phyloP scores from a whole-genome alignment of 2,888 invertebrate species.

The Coenonympha arcania region DNA sequence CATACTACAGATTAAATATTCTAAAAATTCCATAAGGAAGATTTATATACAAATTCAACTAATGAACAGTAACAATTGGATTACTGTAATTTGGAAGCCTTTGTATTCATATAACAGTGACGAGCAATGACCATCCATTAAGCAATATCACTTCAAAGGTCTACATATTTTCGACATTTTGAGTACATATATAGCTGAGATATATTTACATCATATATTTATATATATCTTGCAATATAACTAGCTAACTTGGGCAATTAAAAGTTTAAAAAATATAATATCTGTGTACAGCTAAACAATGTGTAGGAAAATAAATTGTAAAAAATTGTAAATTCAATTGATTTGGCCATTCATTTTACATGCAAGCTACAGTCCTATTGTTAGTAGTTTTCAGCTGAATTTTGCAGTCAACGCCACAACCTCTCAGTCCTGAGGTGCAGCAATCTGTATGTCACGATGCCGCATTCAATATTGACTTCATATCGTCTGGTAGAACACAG shows the following conservation, averaged over 20 bases:
- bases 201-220: not conserved
- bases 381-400: conserved; percentile 40
- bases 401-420: conserved; percentile 64
- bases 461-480: conserved; percentile 83
- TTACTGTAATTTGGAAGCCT: conserved; percentile 3
- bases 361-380: conserved; percentile 46
- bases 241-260: conserved; percentile 4
- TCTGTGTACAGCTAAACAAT: conserved; percentile 14
- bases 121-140: not conserved
- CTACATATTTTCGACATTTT: not conserved
- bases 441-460: conserved; percentile 71
- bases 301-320: conserved; percentile 18
- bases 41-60: not conserved
- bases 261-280: conserved; percentile 18
- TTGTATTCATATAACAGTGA: not conserved
- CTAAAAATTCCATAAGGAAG: not conserved
- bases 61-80: not conserved
- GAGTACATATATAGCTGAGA: not conserved
- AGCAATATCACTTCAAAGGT: not conserved
- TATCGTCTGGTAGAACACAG: conserved; percentile 87
- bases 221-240: conserved; percentile 1
- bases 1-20: too few relatives aligned
- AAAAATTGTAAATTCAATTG: conserved; percentile 5
- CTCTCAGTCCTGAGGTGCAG: conserved; percentile 63
- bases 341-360: conserved; percentile 20